Percentiles rank a stretch among this genome's conserved stretches.
Evolutionary conservation across 1,140 invertebrate genomes (phyloP).

Genomic region (Panonychus citri): DNA sequence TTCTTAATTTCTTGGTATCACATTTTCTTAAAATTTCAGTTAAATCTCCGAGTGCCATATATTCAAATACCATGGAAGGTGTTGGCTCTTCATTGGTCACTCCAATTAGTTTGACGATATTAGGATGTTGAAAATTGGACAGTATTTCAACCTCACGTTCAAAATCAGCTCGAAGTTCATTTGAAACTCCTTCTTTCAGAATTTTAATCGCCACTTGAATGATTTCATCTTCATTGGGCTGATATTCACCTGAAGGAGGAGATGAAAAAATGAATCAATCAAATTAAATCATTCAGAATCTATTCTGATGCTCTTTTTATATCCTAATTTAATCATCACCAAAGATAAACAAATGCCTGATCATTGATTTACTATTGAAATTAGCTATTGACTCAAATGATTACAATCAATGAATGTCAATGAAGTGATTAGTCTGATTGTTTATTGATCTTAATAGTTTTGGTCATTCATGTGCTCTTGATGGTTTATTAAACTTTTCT

Average conservation of each 20-base stretch:
- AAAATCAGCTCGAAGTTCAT: conserved; percentile 60
- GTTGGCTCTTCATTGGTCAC: conserved; percentile 23
- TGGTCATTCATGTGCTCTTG: too few species aligned
- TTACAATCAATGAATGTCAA: too few species aligned
- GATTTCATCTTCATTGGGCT: not conserved
- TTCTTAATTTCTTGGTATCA: not conserved
- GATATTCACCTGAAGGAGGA: not conserved
- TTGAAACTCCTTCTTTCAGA: conserved; percentile 49
- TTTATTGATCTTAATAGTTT: too few species aligned
- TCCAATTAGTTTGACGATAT: conserved; percentile 60
- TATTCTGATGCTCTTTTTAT: not conserved
- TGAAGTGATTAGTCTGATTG: too few species aligned
- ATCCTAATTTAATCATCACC: too few species aligned
- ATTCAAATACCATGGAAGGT: conserved; percentile 83
- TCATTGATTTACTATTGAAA: too few species aligned
- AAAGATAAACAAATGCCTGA: too few species aligned
- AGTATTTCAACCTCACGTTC: conserved; percentile 70
- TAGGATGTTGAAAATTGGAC: conserved; percentile 60
- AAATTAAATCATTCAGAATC: not conserved
- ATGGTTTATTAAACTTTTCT: too few species aligned
- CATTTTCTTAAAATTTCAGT: conserved; percentile 44
- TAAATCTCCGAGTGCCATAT: conserved; percentile 67
- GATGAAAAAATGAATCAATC: not conserved
- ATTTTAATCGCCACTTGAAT: conserved; percentile 58
- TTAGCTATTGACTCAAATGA: too few species aligned